Evolutionary conservation across 30 jellyfish, hydroid and myxozoan genomes (phyloP).

Genomic region (Haliclystus octoradiatus): DNA sequence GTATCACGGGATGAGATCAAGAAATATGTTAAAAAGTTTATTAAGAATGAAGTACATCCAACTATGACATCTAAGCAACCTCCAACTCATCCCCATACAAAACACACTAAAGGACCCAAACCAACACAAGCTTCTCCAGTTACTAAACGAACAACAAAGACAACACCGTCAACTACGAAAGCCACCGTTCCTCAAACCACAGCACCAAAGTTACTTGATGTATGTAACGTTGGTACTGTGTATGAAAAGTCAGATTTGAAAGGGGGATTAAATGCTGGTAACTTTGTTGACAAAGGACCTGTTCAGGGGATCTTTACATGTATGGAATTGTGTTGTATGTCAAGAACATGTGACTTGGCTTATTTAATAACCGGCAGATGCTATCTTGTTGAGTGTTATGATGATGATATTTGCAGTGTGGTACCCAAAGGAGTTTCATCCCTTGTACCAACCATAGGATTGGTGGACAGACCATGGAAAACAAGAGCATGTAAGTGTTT

Average conservation of each 20-base stretch:
- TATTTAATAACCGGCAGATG: constrained; percentile 82
- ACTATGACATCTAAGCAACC: neutral
- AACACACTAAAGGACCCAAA: constrained; percentile 4
- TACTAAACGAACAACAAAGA: neutral
- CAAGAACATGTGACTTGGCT: constrained; percentile 83
- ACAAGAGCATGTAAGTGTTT: constrained; percentile 13
- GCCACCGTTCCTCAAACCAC: constrained; percentile 20
- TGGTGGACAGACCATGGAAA: constrained; percentile 58
- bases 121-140: neutral
- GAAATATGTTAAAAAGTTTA: constrained; percentile 51
- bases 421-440: constrained; percentile 72
- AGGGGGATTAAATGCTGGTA: constrained; percentile 88
- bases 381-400: constrained; percentile 79
- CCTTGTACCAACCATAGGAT: constrained; percentile 73
- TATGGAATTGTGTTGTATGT: constrained; percentile 85
- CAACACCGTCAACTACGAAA: constrained; percentile 21
- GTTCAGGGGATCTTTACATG: constrained; percentile 45
- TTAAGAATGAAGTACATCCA: neutral
- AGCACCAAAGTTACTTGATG: constrained; percentile 19
- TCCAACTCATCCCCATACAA: neutral
- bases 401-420: constrained; percentile 59
- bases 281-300: constrained; percentile 80
- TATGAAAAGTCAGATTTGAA: constrained; percentile 65
- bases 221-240: constrained; percentile 60
- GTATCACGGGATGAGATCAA: constrained; percentile 47